A percentile compares a stretch with the other conserved stretches of the same genome.
These are phyloP conservation scores for Masticophis lateralis DNA, from an alignment of 2,797 vertebrate genomes.

Conservation along the genomic window DNA sequence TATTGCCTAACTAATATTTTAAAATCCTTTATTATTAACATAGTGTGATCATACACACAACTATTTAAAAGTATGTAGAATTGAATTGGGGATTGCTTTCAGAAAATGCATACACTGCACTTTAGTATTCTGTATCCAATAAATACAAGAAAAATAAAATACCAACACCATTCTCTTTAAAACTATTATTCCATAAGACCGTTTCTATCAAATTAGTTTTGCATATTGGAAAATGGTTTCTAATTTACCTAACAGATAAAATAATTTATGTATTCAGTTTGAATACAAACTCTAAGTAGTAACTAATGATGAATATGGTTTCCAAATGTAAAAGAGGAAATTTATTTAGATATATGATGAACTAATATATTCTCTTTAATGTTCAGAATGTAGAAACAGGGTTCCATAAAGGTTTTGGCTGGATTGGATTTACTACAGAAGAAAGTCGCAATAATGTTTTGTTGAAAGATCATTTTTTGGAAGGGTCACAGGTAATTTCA, in stretches of 20 bases:
- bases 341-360: background rate
- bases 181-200: background rate
- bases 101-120: background rate
- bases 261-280: background rate
- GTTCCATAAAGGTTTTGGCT: conserved; percentile 85
- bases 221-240: background rate
- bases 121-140: background rate
- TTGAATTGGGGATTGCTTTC: background rate
- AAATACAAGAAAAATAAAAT: background rate
- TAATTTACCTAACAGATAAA: background rate
- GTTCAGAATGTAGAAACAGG: conserved; percentile 85
- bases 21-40: background rate
- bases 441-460: conserved; percentile 79
- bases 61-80: background rate
- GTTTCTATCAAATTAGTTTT: background rate
- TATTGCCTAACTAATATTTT: background rate
- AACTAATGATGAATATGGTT: background rate
- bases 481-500: conserved; percentile 81
- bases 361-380: conserved; percentile 12
- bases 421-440: conserved; percentile 78
- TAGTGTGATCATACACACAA: background rate
- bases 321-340: background rate
- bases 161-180: background rate
- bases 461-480: conserved; percentile 85
- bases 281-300: background rate